phyloP scores from a whole-genome alignment of 2,797 vertebrate genomes.

The Gephyroberyx darwinii region DNA sequence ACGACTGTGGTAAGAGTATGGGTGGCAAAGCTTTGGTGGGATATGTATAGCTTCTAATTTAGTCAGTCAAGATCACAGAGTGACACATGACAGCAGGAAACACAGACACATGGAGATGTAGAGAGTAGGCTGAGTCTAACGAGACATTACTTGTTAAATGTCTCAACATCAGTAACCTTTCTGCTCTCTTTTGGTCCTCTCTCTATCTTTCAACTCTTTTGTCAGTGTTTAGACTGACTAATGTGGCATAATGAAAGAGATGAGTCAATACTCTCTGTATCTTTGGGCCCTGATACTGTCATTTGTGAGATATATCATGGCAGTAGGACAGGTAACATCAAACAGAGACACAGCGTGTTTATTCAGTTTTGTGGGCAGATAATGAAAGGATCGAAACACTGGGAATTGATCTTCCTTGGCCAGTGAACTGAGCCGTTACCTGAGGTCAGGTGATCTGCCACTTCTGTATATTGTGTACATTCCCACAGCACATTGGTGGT shows the following conservation, averaged over 20 bases:
- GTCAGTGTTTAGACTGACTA: conserved; percentile 47
- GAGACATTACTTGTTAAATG: conserved; percentile 41
- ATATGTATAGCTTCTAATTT: conserved; percentile 70
- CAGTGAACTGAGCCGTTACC: neutral
- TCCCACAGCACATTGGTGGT: too few relatives aligned
- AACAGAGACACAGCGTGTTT: conserved; percentile 11
- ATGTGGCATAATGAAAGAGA: conserved; percentile 60
- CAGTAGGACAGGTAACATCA: too few relatives aligned
- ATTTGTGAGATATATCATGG: conserved; percentile 13
- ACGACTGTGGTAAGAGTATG: conserved; percentile 52
- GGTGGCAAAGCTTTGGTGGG: conserved; percentile 62
- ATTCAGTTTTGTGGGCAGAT: conserved; percentile 28
- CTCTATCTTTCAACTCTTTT: conserved; percentile 53
- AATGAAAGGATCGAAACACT: conserved; percentile 22
- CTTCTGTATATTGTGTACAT: too few relatives aligned
- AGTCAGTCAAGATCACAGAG: conserved; percentile 67
- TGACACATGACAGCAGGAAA: conserved; percentile 61
- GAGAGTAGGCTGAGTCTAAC: conserved; percentile 54
- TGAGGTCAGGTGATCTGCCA: too few relatives aligned
- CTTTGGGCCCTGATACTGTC: conserved; percentile 9
- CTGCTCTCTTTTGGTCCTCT: conserved; percentile 36
- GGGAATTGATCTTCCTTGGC: conserved; percentile 11
- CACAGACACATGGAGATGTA: conserved; percentile 24
- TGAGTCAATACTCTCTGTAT: conserved; percentile 54
- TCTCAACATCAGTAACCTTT: neutral